These are phyloP conservation scores for Pagrus major DNA, from an alignment of 2,113 vertebrate species.

Conservation along the genomic window DNA sequence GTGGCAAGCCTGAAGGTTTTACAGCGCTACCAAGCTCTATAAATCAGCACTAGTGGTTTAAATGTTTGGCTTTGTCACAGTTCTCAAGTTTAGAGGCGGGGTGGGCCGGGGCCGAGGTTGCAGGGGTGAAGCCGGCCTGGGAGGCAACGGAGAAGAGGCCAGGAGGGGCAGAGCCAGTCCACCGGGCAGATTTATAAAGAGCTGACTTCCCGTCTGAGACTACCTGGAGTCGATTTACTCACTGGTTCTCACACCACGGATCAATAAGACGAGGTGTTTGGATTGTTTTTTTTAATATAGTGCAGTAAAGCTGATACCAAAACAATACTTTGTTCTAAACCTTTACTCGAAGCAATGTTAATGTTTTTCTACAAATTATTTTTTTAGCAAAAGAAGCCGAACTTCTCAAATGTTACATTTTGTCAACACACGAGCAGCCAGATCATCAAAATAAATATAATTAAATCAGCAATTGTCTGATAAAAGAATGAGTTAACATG, in stretches of 20 bases:
- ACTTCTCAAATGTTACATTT: background rate
- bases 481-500: background rate
- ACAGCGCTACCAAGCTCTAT: slow-evolving; percentile 73
- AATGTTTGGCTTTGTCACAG: slow-evolving; percentile 82
- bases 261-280: background rate
- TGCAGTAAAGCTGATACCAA: background rate
- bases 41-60: slow-evolving; percentile 78
- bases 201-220: background rate
- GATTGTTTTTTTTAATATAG: no score
- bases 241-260: background rate
- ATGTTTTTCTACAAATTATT: background rate
- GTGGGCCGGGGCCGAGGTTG: slow-evolving; percentile 54
- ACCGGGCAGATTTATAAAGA: slow-evolving; percentile 49
- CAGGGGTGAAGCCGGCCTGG: slow-evolving; percentile 66
- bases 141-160: slow-evolving; percentile 53
- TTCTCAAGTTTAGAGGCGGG: slow-evolving; percentile 77
- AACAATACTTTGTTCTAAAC: no score
- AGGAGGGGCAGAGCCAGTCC: slow-evolving; percentile 43
- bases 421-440: background rate
- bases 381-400: background rate
- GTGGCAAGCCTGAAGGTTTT: slow-evolving; percentile 72
- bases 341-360: background rate
- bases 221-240: slow-evolving; percentile 6
- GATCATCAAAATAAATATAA: no score
- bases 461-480: no score